Percentiles rank a stretch among this genome's conserved stretches.
These are phyloP conservation scores for Tachyglossus aculeatus DNA, from an alignment of 2,797 vertebrate species.

Conservation along the genomic window DNA sequence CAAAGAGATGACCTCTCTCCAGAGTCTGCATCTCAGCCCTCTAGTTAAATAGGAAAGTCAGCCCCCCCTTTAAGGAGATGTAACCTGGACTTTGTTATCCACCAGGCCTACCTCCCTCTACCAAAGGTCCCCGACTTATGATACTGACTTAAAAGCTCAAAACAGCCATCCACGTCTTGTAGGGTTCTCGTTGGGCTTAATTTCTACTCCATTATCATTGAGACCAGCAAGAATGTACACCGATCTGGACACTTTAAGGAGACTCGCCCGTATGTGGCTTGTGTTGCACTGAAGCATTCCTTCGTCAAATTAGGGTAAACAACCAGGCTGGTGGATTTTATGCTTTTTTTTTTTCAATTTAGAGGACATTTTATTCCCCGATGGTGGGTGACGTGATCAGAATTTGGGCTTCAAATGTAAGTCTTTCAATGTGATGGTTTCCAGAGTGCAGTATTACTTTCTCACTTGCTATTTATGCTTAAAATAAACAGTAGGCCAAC, in stretches of 20 bases:
- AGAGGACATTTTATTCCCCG: slow-evolving; percentile 2
- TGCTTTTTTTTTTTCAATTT: slow-evolving; percentile 37
- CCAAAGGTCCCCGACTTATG: slow-evolving; percentile 2
- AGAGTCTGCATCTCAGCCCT: neutral
- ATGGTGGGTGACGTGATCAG: slow-evolving; percentile 26
- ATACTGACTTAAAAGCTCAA: slow-evolving; percentile 17
- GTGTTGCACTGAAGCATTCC: slow-evolving; percentile 49
- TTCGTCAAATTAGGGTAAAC: slow-evolving; percentile 24
- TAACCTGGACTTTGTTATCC: slow-evolving; percentile 4
- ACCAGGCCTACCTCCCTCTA: slow-evolving; percentile 20
- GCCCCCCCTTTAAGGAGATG: neutral
- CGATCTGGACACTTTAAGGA: no score
- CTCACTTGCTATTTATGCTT: no score
- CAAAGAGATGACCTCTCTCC: neutral
- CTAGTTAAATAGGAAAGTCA: neutral
- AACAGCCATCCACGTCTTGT: neutral
- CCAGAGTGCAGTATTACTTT: no score
- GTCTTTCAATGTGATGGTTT: slow-evolving; percentile 9
- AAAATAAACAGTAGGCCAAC: no score
- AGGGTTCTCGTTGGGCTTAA: no score
- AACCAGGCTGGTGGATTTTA: slow-evolving; percentile 31
- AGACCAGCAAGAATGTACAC: no score
- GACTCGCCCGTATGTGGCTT: slow-evolving; percentile 33
- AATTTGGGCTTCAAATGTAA: slow-evolving; percentile 3
- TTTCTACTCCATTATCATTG: no score